Conservation (phyloP, 2,797 vertebrate species). For the Aselliscus stoliczkanus region DNA sequence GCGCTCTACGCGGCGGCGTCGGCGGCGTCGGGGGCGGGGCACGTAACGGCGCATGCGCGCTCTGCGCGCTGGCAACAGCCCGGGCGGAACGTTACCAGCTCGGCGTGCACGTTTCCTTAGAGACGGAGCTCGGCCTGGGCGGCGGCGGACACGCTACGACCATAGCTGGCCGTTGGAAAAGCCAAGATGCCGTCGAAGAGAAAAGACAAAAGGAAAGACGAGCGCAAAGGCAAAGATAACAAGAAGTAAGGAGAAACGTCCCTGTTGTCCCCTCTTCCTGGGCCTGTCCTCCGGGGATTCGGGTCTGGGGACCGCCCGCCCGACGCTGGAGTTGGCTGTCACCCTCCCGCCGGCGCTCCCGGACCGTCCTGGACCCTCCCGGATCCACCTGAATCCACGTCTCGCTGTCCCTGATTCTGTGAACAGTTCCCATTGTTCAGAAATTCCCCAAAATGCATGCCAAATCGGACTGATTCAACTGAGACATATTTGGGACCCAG, state of each 20-base stretch:
- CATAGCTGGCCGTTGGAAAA: fast-evolving
- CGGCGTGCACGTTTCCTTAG: constrained; percentile 47
- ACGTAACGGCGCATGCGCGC: constrained; percentile 55
- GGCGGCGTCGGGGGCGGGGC: no score
- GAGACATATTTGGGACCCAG: not conserved
- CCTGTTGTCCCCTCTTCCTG: not conserved
- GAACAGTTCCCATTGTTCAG: not conserved
- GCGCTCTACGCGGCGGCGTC: not conserved
- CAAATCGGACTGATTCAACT: not conserved
- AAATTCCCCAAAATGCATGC: not conserved
- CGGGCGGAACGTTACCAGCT: fast-evolving
- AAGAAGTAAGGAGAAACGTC: constrained; percentile 54
- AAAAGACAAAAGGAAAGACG: constrained; percentile 49
- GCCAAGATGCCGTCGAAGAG: constrained; percentile 48
- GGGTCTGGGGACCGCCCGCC: no score
- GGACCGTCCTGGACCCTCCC: no score
- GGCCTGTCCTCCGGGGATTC: not conserved
- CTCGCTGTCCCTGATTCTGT: not conserved
- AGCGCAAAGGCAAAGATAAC: constrained; percentile 17
- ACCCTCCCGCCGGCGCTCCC: fast-evolving
- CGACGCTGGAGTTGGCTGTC: not conserved
- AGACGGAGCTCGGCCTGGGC: not conserved
- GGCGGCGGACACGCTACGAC: fast-evolving
- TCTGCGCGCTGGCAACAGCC: not conserved
- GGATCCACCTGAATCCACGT: no score